phyloP scores from a whole-genome alignment of 2,113 vertebrate species.

The Dicentrarchus labrax region DNA sequence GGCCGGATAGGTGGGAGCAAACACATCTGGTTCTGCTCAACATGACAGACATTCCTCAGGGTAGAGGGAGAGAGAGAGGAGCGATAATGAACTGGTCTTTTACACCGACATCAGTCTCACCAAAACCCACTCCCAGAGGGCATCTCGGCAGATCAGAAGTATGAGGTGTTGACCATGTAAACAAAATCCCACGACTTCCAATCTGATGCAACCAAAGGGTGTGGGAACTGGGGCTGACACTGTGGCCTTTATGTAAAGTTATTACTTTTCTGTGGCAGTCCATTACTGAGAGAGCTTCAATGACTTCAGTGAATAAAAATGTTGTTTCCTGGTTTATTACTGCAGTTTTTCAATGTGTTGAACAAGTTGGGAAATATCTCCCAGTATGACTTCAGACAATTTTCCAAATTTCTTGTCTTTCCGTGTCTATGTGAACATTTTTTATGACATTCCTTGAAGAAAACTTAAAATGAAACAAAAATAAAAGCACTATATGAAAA shows the following conservation, averaged over 20 bases:
- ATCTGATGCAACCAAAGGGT: slow-evolving; percentile 25
- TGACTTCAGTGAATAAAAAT: slow-evolving; percentile 60
- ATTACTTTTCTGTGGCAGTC: slow-evolving; percentile 19
- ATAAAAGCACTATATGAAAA: background rate
- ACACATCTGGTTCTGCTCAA: slow-evolving; percentile 66
- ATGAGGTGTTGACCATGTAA: slow-evolving; percentile 33
- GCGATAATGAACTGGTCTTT: slow-evolving; percentile 12
- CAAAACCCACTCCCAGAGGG: background rate
- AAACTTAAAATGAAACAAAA: background rate
- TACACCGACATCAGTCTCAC: slow-evolving; percentile 2
- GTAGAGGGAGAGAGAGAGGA: slow-evolving; percentile 13
- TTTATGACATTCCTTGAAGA: slow-evolving; percentile 21
- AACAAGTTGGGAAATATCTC: slow-evolving; percentile 7
- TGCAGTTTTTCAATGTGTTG: slow-evolving; percentile 16
- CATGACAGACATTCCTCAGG: slow-evolving; percentile 58
- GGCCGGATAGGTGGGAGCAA: slow-evolving; percentile 18
- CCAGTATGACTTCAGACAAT: background rate
- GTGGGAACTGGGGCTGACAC: slow-evolving; percentile 15
- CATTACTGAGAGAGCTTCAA: slow-evolving; percentile 1
- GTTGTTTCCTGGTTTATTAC: slow-evolving; percentile 13
- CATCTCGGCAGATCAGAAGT: slow-evolving; percentile 21
- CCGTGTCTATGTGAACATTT: background rate
- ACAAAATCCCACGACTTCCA: slow-evolving; percentile 29
- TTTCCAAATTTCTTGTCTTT: slow-evolving; percentile 5
- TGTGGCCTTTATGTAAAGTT: slow-evolving; percentile 2